Evolutionary conservation across 1,140 invertebrate genomes (phyloP).

Genomic region (Atta texana): DNA sequence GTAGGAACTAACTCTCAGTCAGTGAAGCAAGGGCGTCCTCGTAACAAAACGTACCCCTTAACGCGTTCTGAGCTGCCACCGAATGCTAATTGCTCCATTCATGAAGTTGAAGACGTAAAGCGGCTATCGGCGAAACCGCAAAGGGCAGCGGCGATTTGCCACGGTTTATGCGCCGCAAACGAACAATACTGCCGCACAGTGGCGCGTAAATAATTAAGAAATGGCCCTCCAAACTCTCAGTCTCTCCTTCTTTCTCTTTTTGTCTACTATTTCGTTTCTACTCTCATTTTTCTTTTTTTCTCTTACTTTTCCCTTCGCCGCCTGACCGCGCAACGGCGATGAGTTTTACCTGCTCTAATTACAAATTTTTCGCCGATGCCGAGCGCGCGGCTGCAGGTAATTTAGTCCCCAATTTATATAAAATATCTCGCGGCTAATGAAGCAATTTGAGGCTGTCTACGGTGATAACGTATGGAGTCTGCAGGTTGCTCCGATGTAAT

Average conservation of each 20-base stretch:
- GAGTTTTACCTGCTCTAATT: constrained; percentile 82
- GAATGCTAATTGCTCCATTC: constrained; percentile 76
- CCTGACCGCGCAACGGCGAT: constrained; percentile 11
- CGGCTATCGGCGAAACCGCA: constrained; percentile 54
- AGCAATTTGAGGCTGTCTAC: constrained; percentile 86
- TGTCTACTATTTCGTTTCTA: background rate
- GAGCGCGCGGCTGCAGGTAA: constrained; percentile 75
- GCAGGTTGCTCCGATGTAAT: constrained; percentile 77
- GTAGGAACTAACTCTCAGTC: no score
- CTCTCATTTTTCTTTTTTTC: constrained; percentile 13
- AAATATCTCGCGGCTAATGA: constrained; percentile 86
- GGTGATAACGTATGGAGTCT: constrained; percentile 84
- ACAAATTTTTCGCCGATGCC: constrained; percentile 82
- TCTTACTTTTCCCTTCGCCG: constrained; percentile 25
- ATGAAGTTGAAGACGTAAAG: constrained; percentile 58
- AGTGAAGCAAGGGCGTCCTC: constrained; percentile 31
- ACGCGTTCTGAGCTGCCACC: constrained; percentile 52
- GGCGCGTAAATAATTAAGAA: constrained; percentile 78
- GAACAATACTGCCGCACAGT: constrained; percentile 68
- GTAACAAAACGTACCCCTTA: constrained; percentile 61
- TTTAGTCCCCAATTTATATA: constrained; percentile 86
- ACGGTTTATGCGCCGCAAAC: constrained; percentile 63
- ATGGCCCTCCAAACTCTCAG: constrained; percentile 48
- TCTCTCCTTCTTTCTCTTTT: constrained; percentile 23
- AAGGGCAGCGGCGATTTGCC: constrained; percentile 71